Base-by-base conservation (phyloP, 1,140 invertebrate species). In the Drosophila pseudoananassae region DNA sequence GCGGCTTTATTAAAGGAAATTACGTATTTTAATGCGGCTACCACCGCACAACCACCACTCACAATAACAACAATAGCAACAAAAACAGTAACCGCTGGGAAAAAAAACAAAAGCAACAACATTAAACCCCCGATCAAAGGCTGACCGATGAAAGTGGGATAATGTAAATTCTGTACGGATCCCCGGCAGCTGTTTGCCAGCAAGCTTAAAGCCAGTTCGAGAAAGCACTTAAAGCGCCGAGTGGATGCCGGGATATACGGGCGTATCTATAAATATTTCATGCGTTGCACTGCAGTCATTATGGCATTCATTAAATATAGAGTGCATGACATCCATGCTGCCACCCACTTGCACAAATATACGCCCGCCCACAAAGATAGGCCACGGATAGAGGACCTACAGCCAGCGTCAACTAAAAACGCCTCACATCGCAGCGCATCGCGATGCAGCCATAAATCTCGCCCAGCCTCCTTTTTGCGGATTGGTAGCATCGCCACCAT, bases 1-100 rank as follows among this genome's bases (percentile, higher is more conserved):
- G 83, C 78, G 83, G 83, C 83, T 88, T 88, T 88, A 88, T 88
- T 88, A 88, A 88, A 88, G 79, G 76, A 88, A 88, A 83, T 88
- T 89, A 79, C 65, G 71, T 73, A 76, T 88, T 88, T 88, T 82
- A 68, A 78, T 78, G 52, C 65, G 64, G 43, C 51, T 33, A 66
- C 31, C 60, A 45, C 54, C 57, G 52, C 78, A 38, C 57, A 60
- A 45, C 46, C 51, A 66, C 59, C 61, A 29, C 57, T 70, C 29
- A 55, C 63, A 52, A 29, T 57, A 78, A 57, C 64, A 66, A 53
- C 71, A 52, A 61, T 65, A 58, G 40, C 52, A 14, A 47, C 63
- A 52, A 23, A 49, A 76, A 60, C 60, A 52, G 33, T 36, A 36
- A 36, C 33, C 33, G 12, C 10, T 36, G 33, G 33, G 10, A 12